Evolutionary conservation across 2,797 vertebrate genomes (phyloP).

Genomic region (Galagoides demidoff): DNA sequence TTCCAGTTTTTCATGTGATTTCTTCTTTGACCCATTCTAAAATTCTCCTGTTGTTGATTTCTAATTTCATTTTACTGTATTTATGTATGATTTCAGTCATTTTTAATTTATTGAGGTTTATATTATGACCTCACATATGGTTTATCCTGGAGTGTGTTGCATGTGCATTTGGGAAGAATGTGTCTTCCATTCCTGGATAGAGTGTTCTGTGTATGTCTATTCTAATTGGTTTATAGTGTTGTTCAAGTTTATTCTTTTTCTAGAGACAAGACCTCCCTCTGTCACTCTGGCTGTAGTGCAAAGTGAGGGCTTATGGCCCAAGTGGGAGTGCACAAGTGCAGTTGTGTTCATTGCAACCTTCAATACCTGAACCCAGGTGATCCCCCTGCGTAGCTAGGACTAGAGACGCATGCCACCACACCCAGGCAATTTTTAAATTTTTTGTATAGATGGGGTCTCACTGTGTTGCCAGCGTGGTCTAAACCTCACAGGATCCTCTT

Average conservation of each 20-base stretch:
- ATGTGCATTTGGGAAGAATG: neutral
- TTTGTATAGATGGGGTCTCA: neutral
- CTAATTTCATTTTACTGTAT: neutral
- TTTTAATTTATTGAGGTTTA: neutral
- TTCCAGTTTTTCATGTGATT: neutral
- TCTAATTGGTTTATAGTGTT: neutral
- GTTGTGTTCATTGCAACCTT: neutral
- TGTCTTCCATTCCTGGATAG: neutral
- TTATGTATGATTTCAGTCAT: neutral
- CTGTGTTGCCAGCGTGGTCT: neutral
- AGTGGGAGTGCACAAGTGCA: neutral
- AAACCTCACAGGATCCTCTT: neutral
- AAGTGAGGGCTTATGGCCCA: neutral
- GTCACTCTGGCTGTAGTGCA: neutral
- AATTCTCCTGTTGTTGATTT: constrained; percentile 2
- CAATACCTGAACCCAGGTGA: neutral
- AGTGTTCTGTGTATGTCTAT: neutral
- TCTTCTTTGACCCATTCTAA: neutral
- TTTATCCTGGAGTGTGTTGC: neutral
- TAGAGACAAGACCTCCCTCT: neutral
- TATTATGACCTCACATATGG: neutral
- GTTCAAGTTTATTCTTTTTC: neutral
- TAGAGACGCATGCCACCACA: neutral
- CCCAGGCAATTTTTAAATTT: neutral
- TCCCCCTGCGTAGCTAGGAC: neutral